Percentiles rank a stretch among this genome's conserved stretches.
These are phyloP conservation scores for Platyscapa corneri DNA, from an alignment of 1,140 invertebrate species.

Conservation along the genomic window DNA sequence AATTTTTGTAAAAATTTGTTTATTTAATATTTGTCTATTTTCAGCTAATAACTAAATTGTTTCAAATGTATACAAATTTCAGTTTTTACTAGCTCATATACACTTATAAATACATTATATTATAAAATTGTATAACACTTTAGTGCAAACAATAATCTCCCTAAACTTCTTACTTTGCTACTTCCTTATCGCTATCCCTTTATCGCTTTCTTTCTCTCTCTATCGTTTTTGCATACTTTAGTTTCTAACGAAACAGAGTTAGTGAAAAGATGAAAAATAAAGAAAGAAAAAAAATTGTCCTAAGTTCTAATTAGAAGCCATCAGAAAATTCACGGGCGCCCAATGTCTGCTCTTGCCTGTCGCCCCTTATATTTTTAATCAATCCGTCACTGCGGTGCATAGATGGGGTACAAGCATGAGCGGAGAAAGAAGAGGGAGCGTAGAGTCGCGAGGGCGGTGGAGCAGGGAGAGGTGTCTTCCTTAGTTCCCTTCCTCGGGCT, in stretches of 20 bases:
- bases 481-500: conserved; percentile 60
- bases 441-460: conserved; percentile 6
- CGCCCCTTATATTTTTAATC: conserved; percentile 75
- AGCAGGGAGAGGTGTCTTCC: conserved; percentile 52
- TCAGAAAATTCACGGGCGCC: conserved; percentile 59
- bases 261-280: not conserved
- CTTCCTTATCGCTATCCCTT: not conserved
- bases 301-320: conserved; percentile 62
- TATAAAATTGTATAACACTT: conserved; percentile 30
- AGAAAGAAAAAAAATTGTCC: conserved; percentile 54
- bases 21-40: too few species aligned
- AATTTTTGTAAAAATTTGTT: too few species aligned
- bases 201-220: not conserved
- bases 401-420: conserved; percentile 61
- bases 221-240: not conserved
- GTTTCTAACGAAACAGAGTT: too few species aligned
- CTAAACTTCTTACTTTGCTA: not conserved
- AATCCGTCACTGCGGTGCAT: conserved; percentile 70
- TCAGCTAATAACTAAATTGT: not conserved
- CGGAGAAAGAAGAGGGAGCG: conserved; percentile 44
- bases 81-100: not conserved
- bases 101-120: not conserved
- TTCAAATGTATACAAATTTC: conserved; percentile 22
- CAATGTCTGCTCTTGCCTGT: conserved; percentile 65
- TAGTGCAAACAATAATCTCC: conserved; percentile 24